A percentile compares a stretch with the other conserved stretches of the same genome.
phyloP scores from a whole-genome alignment of 2,888 invertebrate genomes.

The Cephus pygmeus region DNA sequence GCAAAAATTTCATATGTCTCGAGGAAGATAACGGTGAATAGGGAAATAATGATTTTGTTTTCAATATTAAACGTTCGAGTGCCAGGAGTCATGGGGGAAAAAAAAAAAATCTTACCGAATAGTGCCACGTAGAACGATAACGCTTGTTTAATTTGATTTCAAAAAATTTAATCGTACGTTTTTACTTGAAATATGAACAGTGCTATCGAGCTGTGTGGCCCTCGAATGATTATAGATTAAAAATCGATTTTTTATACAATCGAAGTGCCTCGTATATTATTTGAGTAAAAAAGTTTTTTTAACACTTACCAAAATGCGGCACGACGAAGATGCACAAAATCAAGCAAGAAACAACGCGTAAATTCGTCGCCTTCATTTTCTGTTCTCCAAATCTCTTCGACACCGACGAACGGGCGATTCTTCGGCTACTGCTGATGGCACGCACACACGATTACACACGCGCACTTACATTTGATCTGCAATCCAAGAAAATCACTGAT shows the following conservation, averaged over 20 bases:
- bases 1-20: background rate
- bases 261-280: background rate
- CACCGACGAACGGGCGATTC: background rate
- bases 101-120: too few species aligned
- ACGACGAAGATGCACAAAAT: slow-evolving; percentile 50
- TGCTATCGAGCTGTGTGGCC: too few species aligned
- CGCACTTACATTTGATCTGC: slow-evolving; percentile 56
- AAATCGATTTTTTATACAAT: background rate
- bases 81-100: too few species aligned
- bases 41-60: background rate
- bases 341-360: slow-evolving; percentile 50
- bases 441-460: slow-evolving; percentile 39
- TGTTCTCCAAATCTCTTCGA: slow-evolving; percentile 15
- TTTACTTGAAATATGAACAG: too few species aligned
- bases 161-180: too few species aligned
- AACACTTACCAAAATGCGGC: slow-evolving; percentile 52
- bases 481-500: slow-evolving; percentile 24
- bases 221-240: background rate
- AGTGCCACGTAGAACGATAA: too few species aligned
- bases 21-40: background rate
- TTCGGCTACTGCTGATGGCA: slow-evolving; percentile 21
- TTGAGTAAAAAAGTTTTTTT: background rate
- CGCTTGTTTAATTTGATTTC: too few species aligned
- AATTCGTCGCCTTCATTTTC: slow-evolving; percentile 49
- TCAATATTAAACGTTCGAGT: too few species aligned